A percentile compares a stretch with the other conserved stretches of the same genome.
These are phyloP conservation scores for Stenotaenia linearis DNA, from an alignment of 2,888 invertebrate species.

Conservation along the genomic window DNA sequence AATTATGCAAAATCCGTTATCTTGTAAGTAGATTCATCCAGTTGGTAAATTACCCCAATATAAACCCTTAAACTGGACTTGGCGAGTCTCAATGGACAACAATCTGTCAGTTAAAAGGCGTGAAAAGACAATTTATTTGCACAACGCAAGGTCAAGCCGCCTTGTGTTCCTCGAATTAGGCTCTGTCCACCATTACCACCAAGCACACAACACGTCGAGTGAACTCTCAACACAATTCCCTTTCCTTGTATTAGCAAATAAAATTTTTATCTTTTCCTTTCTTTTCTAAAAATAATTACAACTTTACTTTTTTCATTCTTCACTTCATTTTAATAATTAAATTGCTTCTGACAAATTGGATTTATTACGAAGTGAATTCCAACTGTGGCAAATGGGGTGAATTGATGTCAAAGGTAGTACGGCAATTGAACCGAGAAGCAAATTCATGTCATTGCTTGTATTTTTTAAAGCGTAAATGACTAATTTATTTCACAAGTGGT, in stretches of 20 bases:
- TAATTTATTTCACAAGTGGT: no score
- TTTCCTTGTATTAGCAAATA: neutral
- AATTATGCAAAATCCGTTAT: neutral
- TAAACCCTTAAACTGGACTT: neutral
- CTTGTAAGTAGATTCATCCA: neutral
- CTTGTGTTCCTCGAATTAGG: conserved; percentile 1
- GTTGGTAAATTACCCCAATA: neutral
- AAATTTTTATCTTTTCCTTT: no score
- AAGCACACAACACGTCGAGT: neutral
- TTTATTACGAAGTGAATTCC: neutral
- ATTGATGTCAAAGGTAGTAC: neutral
- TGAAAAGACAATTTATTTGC: neutral
- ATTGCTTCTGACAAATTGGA: neutral
- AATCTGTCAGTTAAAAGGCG: neutral
- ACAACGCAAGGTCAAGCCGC: neutral
- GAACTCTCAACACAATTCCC: no score
- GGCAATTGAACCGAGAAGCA: neutral
- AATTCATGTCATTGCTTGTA: neutral
- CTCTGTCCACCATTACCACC: neutral
- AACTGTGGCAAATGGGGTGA: neutral
- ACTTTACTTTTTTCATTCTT: neutral
- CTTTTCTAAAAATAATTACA: no score
- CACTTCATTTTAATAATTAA: neutral
- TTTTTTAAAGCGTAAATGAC: no score
- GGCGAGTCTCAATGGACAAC: neutral